Evolutionary conservation across 2,113 vertebrate genomes (phyloP), one percentile per base, ranked within the genome.

Genomic region (Eublepharis macularius): DNA sequence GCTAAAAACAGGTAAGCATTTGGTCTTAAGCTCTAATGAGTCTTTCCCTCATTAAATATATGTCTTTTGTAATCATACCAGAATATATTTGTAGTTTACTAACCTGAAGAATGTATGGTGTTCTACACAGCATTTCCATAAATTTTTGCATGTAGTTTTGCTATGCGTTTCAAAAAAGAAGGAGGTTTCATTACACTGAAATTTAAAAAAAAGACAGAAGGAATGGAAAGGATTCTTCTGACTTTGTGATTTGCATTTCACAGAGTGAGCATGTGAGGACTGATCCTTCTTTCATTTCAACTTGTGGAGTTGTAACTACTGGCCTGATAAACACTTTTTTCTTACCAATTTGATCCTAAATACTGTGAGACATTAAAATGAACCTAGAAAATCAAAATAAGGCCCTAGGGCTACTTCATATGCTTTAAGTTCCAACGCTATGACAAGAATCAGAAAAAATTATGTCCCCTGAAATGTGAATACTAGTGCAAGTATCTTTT

Each of bases 41-140:
- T 13, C n/a, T 24, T 51, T 19, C 24, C n/a, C 32, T 45, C 4
- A 76, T 1, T 49, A 36, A 81, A 13, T 16, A 6, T 0, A 21
- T 2, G 5, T 32, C 29, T 83, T 9, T 76, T 76, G 43, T 75
- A 66, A 76, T 60, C 5, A 39, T 32, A 49, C 54, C 13, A 14
- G 47, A 81, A 78, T 0, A n/a, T 8, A 47, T n/a, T 5, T 43
- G 11, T 41, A 57, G 65, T 32, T 78, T 49, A 82, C 94, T 76
- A 90, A 98, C 98, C 98, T 98, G 95, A 98, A 99, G 94, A 99
- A 99, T 0, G 96, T 97, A 47, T 99, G 98, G 90, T 98, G 95
- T 47, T 98, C 98, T 13, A 99, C 97, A 81, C 98, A 98, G 88
- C 97, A 98, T 76, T 97, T 98, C 98, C 98, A 99, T 80, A 99